A percentile compares a stretch with the other conserved stretches of the same genome.
Conservation (phyloP, 2,113 vertebrate genomes). For the Anser brachyrhynchus region DNA sequence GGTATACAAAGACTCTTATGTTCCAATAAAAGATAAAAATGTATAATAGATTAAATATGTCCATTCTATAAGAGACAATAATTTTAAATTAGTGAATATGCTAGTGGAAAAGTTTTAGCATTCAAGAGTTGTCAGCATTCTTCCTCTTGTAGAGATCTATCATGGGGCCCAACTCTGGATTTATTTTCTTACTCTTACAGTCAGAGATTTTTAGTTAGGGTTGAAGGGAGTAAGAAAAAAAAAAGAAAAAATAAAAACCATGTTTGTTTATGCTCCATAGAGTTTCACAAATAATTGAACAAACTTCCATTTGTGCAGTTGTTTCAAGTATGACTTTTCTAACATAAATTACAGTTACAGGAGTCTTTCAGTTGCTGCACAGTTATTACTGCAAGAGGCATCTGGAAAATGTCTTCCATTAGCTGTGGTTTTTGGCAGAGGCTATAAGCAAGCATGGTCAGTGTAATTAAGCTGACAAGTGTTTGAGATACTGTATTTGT, state of each 20-base stretch:
- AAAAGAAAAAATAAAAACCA: background rate
- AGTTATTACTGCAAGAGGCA: slow-evolving; percentile 8
- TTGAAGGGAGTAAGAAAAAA: background rate
- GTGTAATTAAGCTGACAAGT: slow-evolving; percentile 27
- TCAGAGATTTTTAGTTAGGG: background rate
- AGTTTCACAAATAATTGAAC: background rate
- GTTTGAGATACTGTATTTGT: slow-evolving; percentile 11
- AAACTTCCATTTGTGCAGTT: background rate
- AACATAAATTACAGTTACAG: background rate
- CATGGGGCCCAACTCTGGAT: background rate
- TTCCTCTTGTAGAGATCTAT: background rate
- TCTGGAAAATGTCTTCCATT: slow-evolving; percentile 43
- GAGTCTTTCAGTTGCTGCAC: background rate
- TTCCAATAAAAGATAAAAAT: background rate
- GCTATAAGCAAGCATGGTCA: background rate
- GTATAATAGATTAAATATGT: background rate
- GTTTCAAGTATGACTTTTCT: background rate
- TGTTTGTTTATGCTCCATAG: background rate
- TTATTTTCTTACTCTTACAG: background rate
- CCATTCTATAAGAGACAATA: background rate
- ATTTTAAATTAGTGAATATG: background rate
- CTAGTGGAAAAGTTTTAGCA: background rate
- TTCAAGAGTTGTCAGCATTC: background rate
- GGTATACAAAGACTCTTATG: background rate
- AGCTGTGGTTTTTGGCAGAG: slow-evolving; percentile 16